These are phyloP conservation scores for Drosophila ogumai DNA, from an alignment of 1,140 invertebrate genomes.

Conservation along the genomic window DNA sequence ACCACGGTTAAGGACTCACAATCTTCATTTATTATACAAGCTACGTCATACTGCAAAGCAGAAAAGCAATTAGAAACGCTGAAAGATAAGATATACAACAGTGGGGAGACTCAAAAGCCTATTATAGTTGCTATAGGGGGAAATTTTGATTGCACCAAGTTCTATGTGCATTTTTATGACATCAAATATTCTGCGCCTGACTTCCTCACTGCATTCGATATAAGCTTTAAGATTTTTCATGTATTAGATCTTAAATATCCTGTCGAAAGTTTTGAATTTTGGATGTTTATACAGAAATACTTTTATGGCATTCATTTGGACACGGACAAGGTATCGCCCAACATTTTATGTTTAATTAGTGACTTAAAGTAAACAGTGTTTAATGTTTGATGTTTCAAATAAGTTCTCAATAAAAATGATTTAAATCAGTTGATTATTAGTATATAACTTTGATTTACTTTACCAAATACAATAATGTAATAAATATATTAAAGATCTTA, in stretches of 20 bases:
- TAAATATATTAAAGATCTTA: not conserved
- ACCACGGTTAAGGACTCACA: not conserved
- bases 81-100: not conserved
- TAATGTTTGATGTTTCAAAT: no score
- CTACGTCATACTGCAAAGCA: not conserved
- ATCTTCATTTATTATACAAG: not conserved
- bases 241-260: slow-evolving; percentile 19
- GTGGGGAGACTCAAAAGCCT: not conserved
- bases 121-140: slow-evolving; percentile 1
- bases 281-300: slow-evolving; percentile 14
- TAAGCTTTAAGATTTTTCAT: slow-evolving; percentile 9
- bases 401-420: not conserved
- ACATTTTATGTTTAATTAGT: slow-evolving; percentile 6
- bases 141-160: not conserved
- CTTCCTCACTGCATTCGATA: slow-evolving; percentile 9
- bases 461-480: not conserved
- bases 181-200: not conserved
- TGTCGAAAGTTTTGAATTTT: not conserved
- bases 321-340: not conserved
- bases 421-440: no score
- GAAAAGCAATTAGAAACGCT: slow-evolving; percentile 1
- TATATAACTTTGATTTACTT: not conserved
- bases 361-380: not conserved
- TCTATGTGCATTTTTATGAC: not conserved
- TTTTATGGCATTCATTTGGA: slow-evolving; percentile 15